These are phyloP conservation scores for Tetramorium bicarinatum DNA, from an alignment of 2,888 invertebrate genomes.

Conservation along the genomic window DNA sequence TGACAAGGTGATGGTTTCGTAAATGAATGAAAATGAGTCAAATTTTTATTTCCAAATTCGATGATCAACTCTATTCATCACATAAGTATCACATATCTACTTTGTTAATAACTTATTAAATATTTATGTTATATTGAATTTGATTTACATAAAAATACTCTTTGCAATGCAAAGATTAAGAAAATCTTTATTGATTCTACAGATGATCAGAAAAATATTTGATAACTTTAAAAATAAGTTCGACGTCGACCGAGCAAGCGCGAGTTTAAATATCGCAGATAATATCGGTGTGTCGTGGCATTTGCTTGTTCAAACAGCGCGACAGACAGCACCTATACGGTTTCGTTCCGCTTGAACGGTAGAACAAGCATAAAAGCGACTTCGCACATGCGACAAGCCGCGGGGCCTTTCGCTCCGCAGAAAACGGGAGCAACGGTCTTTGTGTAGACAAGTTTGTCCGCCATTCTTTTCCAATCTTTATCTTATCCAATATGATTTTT, in stretches of 20 bases:
- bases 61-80: neutral
- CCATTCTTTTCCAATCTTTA: neutral
- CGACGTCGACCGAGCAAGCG: conserved; percentile 10
- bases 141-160: neutral
- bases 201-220: neutral
- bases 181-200: neutral
- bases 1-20: neutral
- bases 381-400: conserved; percentile 55
- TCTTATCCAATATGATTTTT: neutral
- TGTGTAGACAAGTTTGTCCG: conserved; percentile 10
- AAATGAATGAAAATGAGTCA: neutral
- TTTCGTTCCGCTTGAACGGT: conserved; percentile 75
- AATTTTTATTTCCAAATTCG: neutral
- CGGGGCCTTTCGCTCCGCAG: conserved; percentile 61
- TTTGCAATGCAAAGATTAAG: neutral
- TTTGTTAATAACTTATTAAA: neutral
- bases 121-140: neutral
- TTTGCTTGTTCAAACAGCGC: conserved; percentile 68
- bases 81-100: neutral
- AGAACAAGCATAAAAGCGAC: conserved; percentile 68
- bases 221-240: neutral
- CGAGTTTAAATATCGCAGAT: conserved; percentile 49
- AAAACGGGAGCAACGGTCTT: conserved; percentile 45
- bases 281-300: conserved; percentile 48
- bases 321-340: conserved; percentile 70